Percentiles rank a stretch among this genome's conserved stretches.
phyloP scores from a whole-genome alignment of 2,888 invertebrate species.

The Pachymerium ferrugineum region DNA sequence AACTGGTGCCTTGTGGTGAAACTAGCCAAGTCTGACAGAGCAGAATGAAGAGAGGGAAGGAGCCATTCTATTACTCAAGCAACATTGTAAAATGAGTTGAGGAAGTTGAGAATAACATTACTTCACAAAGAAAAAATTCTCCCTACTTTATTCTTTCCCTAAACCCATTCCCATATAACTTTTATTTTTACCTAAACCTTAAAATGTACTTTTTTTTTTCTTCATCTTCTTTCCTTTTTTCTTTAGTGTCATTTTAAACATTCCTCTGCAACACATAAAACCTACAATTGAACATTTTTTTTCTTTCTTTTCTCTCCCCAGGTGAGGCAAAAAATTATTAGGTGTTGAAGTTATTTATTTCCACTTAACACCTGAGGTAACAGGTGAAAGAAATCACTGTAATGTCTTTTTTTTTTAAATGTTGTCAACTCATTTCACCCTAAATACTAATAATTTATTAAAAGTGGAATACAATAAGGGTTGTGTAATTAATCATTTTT shows the following conservation, averaged over 20 bases:
- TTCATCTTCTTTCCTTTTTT: background rate
- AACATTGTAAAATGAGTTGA: conserved; percentile 18
- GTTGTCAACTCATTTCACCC: background rate
- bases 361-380: background rate
- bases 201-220: background rate
- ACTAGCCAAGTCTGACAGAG: conserved; percentile 16
- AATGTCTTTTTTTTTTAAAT: too few species aligned
- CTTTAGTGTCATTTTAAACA: background rate
- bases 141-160: background rate
- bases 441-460: background rate
- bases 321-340: background rate
- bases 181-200: background rate
- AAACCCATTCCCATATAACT: background rate
- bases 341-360: background rate
- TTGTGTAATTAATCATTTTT: background rate
- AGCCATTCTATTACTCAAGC: conserved; percentile 21
- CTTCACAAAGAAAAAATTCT: background rate
- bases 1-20: background rate
- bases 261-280: conserved; percentile 1
- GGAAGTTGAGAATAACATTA: conserved; percentile 15
- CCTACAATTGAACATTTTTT: background rate
- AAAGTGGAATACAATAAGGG: background rate
- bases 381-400: background rate
- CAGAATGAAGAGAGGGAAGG: background rate
- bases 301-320: background rate